phyloP scores from a whole-genome alignment of 2,888 invertebrate species.

The Gymnosoma rotundatum region DNA sequence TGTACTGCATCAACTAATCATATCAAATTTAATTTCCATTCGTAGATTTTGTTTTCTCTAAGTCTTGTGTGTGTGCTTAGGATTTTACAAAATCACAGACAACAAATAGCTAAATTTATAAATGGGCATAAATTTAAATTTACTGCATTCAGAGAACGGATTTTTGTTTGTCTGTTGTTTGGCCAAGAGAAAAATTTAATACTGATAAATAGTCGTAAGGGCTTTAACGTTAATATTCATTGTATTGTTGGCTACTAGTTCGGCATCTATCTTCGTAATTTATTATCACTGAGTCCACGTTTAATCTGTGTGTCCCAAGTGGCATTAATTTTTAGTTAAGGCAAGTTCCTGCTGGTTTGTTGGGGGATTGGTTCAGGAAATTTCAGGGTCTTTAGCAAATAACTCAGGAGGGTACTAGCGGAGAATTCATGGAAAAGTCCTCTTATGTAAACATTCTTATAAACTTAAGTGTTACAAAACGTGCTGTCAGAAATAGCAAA shows the following conservation, averaged over 20 bases:
- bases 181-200: slow-evolving; percentile 6
- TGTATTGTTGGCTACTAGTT: not conserved
- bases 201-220: not conserved
- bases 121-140: slow-evolving; percentile 36
- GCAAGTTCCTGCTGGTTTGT: too few relatives aligned
- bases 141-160: slow-evolving; percentile 40
- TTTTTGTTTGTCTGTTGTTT: slow-evolving; percentile 6
- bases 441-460: too few relatives aligned
- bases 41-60: slow-evolving; percentile 12
- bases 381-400: too few relatives aligned
- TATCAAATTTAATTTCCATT: slow-evolving; percentile 67
- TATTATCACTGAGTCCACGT: too few relatives aligned
- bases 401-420: too few relatives aligned
- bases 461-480: too few relatives aligned
- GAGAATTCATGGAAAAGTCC: too few relatives aligned
- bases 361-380: too few relatives aligned
- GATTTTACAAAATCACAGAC: slow-evolving; percentile 65
- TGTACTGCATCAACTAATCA: slow-evolving; percentile 66
- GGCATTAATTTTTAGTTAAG: too few relatives aligned
- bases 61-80: not conserved
- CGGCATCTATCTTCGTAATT: too few relatives aligned
- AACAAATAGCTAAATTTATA: slow-evolving; percentile 40
- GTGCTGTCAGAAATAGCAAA: too few relatives aligned
- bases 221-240: not conserved
- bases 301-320: too few relatives aligned